Percentiles rank a stretch among this genome's conserved stretches.
Conservation (phyloP, 2,113 vertebrate genomes). For the Psophia crepitans region DNA sequence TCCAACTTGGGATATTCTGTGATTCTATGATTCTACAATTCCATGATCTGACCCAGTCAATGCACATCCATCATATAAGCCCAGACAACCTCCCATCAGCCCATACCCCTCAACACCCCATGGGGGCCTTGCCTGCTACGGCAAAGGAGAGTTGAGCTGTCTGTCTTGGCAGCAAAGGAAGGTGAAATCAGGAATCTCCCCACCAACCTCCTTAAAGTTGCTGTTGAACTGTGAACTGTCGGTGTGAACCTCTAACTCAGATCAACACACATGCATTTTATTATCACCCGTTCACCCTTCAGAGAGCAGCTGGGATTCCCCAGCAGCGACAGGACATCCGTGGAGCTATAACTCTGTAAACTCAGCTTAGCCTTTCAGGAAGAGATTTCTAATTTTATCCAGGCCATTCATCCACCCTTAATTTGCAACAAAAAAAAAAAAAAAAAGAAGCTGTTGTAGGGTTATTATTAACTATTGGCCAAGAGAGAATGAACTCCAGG, state of each 20-base stretch:
- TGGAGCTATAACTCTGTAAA: not conserved
- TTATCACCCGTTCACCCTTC: not conserved
- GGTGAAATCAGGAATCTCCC: not conserved
- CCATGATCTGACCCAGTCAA: not conserved
- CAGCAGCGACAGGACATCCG: not conserved
- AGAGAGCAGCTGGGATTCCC: not conserved
- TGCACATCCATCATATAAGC: not conserved
- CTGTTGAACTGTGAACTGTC: not conserved
- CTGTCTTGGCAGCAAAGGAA: not conserved
- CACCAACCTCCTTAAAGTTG: not conserved
- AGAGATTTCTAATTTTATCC: slow-evolving; percentile 51
- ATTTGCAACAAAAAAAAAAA: not conserved
- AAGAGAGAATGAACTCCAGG: slow-evolving; percentile 43
- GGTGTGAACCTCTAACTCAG: not conserved
- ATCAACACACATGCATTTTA: not conserved
- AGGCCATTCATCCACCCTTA: slow-evolving; percentile 26
- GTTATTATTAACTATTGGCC: slow-evolving; percentile 54
- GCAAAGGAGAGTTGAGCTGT: not conserved
- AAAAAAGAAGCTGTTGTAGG: not conserved
- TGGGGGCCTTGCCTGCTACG: rapidly evolving
- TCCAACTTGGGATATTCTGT: too few relatives aligned
- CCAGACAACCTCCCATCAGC: not conserved
- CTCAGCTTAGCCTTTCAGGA: slow-evolving; percentile 28
- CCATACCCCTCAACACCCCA: not conserved
- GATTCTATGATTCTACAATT: too few relatives aligned